Evolutionary conservation across 2,797 vertebrate genomes (phyloP).

Genomic region (Phaenicophaeus curvirostris): DNA sequence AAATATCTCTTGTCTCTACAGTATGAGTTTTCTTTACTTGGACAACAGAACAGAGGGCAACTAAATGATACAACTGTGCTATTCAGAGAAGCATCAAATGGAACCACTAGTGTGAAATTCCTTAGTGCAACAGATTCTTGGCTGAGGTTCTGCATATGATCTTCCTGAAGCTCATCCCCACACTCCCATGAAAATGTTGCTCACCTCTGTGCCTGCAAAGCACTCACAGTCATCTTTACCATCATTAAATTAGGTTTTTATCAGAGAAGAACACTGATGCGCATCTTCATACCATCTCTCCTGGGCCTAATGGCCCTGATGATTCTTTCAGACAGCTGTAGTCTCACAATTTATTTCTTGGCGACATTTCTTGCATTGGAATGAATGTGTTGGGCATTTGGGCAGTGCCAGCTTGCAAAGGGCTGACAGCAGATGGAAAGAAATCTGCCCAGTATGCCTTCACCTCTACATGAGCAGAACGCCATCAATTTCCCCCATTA

Average conservation of each 20-base stretch:
- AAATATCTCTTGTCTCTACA: conserved; percentile 48
- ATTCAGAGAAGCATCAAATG: conserved; percentile 72
- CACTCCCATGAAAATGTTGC: conserved; percentile 45
- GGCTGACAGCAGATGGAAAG: conserved; percentile 82
- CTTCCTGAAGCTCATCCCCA: conserved; percentile 50
- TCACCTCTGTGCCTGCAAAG: conserved; percentile 64
- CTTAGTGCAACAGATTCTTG: conserved; percentile 72
- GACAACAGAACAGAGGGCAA: conserved; percentile 70
- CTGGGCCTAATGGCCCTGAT: conserved; percentile 69
- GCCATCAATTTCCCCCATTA: conserved; percentile 84
- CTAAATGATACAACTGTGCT: conserved; percentile 69
- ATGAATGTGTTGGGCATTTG: conserved; percentile 75
- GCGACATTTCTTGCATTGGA: conserved; percentile 71
- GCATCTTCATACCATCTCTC: conserved; percentile 67
- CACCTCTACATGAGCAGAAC: conserved; percentile 76
- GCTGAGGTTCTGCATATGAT: conserved; percentile 57
- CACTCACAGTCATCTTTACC: conserved; percentile 46
- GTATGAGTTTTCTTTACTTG: conserved; percentile 54
- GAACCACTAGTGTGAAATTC: conserved; percentile 75
- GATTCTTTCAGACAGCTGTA: conserved; percentile 77
- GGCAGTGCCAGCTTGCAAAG: conserved; percentile 80
- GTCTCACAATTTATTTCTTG: conserved; percentile 77
- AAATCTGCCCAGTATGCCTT: conserved; percentile 81
- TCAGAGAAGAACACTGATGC: conserved; percentile 58
- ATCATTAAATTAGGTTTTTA: conserved; percentile 75